Conservation (phyloP, 2,888 invertebrate species). For the Hypena proboscidalis region DNA sequence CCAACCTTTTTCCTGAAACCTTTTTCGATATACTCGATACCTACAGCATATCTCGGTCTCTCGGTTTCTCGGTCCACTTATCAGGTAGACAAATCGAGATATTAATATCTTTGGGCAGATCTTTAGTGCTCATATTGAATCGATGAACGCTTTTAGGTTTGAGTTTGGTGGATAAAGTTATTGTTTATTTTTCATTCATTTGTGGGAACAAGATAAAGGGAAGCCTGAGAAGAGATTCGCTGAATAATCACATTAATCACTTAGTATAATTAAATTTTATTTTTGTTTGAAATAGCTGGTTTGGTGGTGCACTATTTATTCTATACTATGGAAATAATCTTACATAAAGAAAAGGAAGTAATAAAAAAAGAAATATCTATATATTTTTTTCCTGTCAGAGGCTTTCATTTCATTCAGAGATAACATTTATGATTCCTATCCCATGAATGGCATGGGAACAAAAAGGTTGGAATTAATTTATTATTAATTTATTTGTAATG, state of each 20-base stretch:
- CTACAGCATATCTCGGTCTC: no score
- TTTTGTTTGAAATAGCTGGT: no score
- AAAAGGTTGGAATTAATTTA: slow-evolving; percentile 18
- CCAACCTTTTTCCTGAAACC: slow-evolving; percentile 44
- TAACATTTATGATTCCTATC: background rate
- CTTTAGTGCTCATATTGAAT: slow-evolving; percentile 24
- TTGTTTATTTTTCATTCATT: slow-evolving; percentile 4
- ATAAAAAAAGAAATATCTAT: no score
- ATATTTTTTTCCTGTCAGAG: no score
- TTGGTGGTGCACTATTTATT: no score
- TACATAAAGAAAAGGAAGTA: no score
- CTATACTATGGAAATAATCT: no score
- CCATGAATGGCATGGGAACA: background rate
- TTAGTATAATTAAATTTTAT: no score
- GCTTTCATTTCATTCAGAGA: no score
- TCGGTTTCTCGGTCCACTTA: slow-evolving; percentile 34
- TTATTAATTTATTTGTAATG: slow-evolving; percentile 23
- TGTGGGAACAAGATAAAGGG: background rate
- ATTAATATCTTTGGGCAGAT: slow-evolving; percentile 26
- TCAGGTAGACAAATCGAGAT: slow-evolving; percentile 29
- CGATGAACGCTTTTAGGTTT: slow-evolving; percentile 25
- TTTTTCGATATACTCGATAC: slow-evolving; percentile 32
- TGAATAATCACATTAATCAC: no score
- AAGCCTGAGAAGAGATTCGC: background rate
- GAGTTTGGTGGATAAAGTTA: slow-evolving; percentile 21